These are phyloP conservation scores for Apotomis capreana DNA, from an alignment of 2,888 invertebrate genomes.

Conservation along the genomic window DNA sequence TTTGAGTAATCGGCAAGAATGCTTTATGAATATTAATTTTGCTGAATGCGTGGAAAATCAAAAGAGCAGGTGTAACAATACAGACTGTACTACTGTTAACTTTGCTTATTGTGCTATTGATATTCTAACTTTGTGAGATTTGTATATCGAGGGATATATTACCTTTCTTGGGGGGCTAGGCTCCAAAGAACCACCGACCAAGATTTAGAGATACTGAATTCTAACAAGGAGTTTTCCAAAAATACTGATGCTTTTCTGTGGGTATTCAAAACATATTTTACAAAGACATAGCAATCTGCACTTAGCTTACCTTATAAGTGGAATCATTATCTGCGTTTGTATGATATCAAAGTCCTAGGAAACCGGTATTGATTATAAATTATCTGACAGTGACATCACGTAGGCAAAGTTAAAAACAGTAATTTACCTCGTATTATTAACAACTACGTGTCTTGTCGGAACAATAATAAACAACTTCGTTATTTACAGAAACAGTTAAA, in stretches of 20 bases:
- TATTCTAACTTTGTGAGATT: neutral
- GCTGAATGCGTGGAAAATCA: slow-evolving; percentile 54
- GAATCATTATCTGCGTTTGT: slow-evolving; percentile 28
- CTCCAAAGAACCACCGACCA: too few species aligned
- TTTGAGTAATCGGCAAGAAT: slow-evolving; percentile 65
- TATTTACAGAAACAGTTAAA: too few species aligned
- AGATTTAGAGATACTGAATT: too few species aligned
- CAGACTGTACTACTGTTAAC: slow-evolving; percentile 35
- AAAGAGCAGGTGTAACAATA: slow-evolving; percentile 54
- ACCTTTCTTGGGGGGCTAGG: neutral
- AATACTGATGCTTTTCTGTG: neutral
- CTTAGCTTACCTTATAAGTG: slow-evolving; percentile 20
- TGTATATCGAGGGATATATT: neutral
- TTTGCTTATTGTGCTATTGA: neutral
- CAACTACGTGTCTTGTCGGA: neutral
- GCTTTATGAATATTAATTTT: slow-evolving; percentile 69
- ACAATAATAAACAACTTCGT: neutral
- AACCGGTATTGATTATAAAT: slow-evolving; percentile 38
- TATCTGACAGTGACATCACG: slow-evolving; percentile 39
- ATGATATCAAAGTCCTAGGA: slow-evolving; percentile 32
- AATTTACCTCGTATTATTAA: slow-evolving; percentile 17
- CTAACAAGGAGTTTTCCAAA: too few species aligned
- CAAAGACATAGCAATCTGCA: neutral
- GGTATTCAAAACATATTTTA: neutral
- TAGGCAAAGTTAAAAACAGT: slow-evolving; percentile 14